Evolutionary conservation across 2,888 invertebrate genomes (phyloP).

Genomic region (Tipula unca): DNA sequence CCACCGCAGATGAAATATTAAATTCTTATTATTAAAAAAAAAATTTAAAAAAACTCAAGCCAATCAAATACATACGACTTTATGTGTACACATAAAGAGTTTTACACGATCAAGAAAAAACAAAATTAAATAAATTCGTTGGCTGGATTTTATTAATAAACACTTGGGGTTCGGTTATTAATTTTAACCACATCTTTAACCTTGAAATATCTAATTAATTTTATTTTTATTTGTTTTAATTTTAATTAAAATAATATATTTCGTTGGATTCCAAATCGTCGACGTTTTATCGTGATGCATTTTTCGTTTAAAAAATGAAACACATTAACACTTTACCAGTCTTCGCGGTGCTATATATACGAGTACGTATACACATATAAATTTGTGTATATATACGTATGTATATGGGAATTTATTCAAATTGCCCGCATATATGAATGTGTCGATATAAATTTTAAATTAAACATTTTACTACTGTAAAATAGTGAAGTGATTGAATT

Average conservation of each 20-base stretch:
- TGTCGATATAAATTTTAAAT: neutral
- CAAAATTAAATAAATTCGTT: neutral
- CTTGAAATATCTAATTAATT: neutral
- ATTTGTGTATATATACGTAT: neutral
- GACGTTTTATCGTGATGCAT: neutral
- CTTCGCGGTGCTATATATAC: neutral
- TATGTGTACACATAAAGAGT: too few relatives aligned
- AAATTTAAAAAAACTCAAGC: neutral
- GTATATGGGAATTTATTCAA: neutral
- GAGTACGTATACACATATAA: too few relatives aligned
- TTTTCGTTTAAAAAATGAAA: neutral
- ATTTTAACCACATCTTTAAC: neutral
- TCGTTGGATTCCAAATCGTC: neutral
- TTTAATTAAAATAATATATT: neutral
- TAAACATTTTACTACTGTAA: neutral
- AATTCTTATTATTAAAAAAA: neutral
- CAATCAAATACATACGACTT: neutral
- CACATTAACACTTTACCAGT: neutral
- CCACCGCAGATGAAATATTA: constrained; percentile 4
- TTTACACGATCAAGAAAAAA: neutral
- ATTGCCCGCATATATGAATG: neutral
- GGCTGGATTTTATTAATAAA: neutral
- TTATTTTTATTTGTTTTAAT: neutral
- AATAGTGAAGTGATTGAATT: neutral
- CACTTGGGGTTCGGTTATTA: neutral